phyloP scores from a whole-genome alignment of 2,797 vertebrate species.

The Sebastiscus albofasciatus region DNA sequence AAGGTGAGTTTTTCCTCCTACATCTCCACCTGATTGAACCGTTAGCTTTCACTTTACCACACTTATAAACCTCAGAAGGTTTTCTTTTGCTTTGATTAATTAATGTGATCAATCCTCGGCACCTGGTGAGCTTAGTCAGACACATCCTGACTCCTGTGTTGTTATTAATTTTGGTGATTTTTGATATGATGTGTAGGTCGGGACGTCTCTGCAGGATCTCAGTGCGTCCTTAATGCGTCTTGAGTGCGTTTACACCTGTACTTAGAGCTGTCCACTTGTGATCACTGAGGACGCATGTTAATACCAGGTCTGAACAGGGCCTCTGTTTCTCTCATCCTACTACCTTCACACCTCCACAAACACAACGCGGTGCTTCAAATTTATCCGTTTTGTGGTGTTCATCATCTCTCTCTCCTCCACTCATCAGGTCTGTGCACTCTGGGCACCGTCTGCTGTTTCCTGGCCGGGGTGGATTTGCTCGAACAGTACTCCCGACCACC shows the following conservation, averaged over 20 bases:
- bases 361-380: background rate
- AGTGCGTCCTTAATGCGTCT: no score
- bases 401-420: background rate
- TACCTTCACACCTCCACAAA: background rate
- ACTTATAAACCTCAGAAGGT: background rate
- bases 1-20: background rate
- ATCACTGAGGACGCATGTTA: no score
- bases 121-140: background rate
- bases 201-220: no score
- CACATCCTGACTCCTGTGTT: background rate
- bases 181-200: no score
- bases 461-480: constrained; percentile 89
- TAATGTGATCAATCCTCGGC: background rate
- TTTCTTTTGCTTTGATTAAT: background rate
- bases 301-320: no score
- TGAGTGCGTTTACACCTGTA: no score
- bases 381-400: background rate
- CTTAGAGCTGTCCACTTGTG: no score
- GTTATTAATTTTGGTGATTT: fast-evolving
- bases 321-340: background rate
- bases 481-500: constrained; percentile 77
- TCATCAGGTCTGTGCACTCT: constrained; percentile 90
- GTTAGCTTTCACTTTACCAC: background rate
- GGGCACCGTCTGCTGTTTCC: constrained; percentile 92
- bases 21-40: background rate